Percentiles rank a stretch among this genome's conserved stretches.
These are phyloP conservation scores for Phalacrocorax aristotelis DNA, from an alignment of 2,113 vertebrate genomes.

Conservation along the genomic window DNA sequence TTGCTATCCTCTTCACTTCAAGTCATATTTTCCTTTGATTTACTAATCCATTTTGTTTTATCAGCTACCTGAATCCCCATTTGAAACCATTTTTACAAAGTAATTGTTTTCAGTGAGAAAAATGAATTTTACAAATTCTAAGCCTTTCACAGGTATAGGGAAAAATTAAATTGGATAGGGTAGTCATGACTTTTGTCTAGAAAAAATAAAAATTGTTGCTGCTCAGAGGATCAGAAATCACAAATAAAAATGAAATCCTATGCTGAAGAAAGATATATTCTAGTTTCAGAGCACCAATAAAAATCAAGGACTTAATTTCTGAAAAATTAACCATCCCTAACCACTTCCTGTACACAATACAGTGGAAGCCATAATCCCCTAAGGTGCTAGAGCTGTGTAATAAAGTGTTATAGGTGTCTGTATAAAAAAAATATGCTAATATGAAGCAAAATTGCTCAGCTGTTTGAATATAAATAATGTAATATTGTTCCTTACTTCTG, in stretches of 20 bases:
- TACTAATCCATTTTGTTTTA: conserved; percentile 35
- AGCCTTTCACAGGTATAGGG: not conserved
- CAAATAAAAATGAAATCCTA: not conserved
- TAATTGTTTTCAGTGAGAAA: conserved; percentile 33
- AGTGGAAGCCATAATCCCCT: not conserved
- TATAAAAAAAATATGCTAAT: not conserved
- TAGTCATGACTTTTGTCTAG: not conserved
- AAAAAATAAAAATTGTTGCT: not conserved
- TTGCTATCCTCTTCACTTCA: not conserved
- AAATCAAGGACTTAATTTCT: not conserved
- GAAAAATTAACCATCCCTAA: not conserved
- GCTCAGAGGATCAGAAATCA: not conserved
- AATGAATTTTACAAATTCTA: conserved; percentile 16
- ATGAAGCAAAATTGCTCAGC: not conserved
- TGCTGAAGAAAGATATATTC: not conserved
- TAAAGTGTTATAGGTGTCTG: not conserved
- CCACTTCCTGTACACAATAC: not conserved
- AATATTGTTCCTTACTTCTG: not conserved
- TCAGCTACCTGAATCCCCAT: not conserved
- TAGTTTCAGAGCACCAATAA: not conserved
- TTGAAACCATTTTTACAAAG: not conserved
- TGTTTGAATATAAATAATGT: not conserved
- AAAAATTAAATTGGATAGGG: not conserved
- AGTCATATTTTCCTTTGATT: conserved; percentile 37
- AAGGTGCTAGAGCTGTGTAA: not conserved